Base-by-base conservation (phyloP, 35 echinoderm and acorn worm species). In the Ophiothrix spiculata region DNA sequence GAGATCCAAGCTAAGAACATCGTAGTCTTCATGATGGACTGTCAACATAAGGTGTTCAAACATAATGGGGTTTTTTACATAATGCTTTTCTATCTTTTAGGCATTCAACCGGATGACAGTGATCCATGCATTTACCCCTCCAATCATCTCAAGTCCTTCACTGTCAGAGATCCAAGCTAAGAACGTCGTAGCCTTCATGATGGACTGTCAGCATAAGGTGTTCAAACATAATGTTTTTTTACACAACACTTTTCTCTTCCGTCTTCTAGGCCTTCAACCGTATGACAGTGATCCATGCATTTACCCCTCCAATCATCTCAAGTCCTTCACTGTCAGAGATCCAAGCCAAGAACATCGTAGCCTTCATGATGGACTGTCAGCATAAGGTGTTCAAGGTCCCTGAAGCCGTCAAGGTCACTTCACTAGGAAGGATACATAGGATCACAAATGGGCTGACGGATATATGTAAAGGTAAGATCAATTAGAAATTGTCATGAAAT, bases 241-340 rank as follows among this genome's bases (percentile, higher is more conserved):
- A n/a, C n/a, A n/a, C n/a, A n/a, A n/a, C n/a, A n/a, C n/a, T n/a
- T n/a, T n/a, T n/a, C n/a, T n/a, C n/a, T n/a, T n/a, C n/a, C n/a
- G n/a, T n/a, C n/a, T n/a, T n/a, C n/a, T 89, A 98, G 95, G 81
- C 77, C n/a, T 92, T 91, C 81, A 98, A 98, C 84, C 56, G 92
- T 38, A 84, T 87, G 31, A 89, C 87, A 31, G 89, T 98, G 36
- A 74, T 90, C 15, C 83, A 81, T 33, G 56, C 81, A 0, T 91
- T 98, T 35, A 86, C 83, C 25, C n/a, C 77, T 4, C 84, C 79
- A 17, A 81, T 98, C 56, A 81, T 98, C 13, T 76, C 84, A 19
- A 87, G 85, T 82, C 81, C 85, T 17, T 41, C 88, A 16, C 85
- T 98, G 42, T 88, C 95, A 0, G 34, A 85, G 39, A 32, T 85